A percentile compares a stretch with the other conserved stretches of the same genome.
phyloP scores from a whole-genome alignment of 2,888 invertebrate genomes.

The Athetis lepigone region DNA sequence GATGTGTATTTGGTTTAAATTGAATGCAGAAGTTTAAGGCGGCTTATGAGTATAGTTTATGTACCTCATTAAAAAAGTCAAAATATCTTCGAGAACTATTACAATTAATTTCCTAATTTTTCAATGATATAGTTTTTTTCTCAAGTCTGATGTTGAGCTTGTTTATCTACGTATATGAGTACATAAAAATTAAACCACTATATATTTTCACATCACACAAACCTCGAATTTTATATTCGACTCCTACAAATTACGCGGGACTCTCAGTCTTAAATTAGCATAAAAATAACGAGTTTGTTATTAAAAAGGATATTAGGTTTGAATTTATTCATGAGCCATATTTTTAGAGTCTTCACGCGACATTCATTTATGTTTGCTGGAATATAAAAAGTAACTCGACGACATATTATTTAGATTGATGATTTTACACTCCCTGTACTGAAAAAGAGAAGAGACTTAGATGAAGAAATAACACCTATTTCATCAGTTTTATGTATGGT shows the following conservation, averaged over 20 bases:
- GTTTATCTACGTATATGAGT: not conserved
- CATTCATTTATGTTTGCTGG: constrained; percentile 17
- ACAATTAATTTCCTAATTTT: too few species aligned
- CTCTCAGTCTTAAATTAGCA: constrained; percentile 51
- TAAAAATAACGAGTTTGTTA: constrained; percentile 59
- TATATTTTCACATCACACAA: constrained; percentile 6
- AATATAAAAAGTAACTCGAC: not conserved
- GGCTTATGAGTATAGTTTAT: constrained; percentile 4
- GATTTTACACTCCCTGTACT: not conserved
- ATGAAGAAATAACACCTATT: not conserved
- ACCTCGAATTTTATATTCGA: constrained; percentile 17
- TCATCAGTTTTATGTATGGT: not conserved
- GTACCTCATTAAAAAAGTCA: not conserved
- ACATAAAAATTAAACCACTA: constrained; percentile 3
- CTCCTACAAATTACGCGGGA: constrained; percentile 44
- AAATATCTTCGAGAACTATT: not conserved
- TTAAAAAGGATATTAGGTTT: constrained; percentile 46
- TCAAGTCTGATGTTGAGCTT: not conserved
- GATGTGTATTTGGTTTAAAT: constrained; percentile 35
- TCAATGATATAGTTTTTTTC: not conserved
- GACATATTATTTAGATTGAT: constrained; percentile 30
- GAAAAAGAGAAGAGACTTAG: not conserved
- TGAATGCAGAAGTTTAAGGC: constrained; percentile 8
- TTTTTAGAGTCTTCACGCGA: constrained; percentile 34
- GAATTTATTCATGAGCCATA: constrained; percentile 53